phyloP scores from a whole-genome alignment of 2,113 vertebrate genomes.

The Anolis carolinensis region DNA sequence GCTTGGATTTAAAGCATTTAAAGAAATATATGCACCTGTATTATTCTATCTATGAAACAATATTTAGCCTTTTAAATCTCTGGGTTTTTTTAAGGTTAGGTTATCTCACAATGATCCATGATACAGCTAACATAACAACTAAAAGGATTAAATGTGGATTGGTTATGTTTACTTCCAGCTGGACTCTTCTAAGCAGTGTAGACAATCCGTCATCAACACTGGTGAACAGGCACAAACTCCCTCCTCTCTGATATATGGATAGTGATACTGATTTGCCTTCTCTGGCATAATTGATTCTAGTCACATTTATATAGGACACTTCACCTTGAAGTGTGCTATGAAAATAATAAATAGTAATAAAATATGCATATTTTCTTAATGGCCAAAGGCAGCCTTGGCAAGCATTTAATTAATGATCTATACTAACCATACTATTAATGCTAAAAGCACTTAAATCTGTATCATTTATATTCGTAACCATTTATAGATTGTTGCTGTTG shows the following conservation, averaged over 20 bases:
- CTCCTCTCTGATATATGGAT: neutral
- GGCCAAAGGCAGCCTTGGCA: neutral
- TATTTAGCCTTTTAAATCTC: too few relatives aligned
- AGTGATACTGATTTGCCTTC: neutral
- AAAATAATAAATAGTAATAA: neutral
- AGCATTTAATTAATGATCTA: neutral
- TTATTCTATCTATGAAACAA: neutral
- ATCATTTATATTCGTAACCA: neutral
- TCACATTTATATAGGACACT: neutral
- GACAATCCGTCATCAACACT: neutral
- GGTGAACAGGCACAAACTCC: neutral
- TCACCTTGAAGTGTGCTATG: neutral
- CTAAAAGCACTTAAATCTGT: constrained; percentile 8
- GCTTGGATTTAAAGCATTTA: neutral
- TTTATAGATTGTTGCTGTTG: neutral
- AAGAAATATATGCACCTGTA: too few relatives aligned
- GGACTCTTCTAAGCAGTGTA: too few relatives aligned
- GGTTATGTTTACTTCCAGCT: neutral
- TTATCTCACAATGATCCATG: too few relatives aligned
- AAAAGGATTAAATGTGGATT: neutral
- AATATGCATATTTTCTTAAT: neutral
- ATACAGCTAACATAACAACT: too few relatives aligned
- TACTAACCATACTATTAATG: neutral
- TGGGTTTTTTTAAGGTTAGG: too few relatives aligned
- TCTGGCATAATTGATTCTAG: neutral